Conservation (phyloP, 2,888 invertebrate species). For the Caenorhabditis angaria region DNA sequence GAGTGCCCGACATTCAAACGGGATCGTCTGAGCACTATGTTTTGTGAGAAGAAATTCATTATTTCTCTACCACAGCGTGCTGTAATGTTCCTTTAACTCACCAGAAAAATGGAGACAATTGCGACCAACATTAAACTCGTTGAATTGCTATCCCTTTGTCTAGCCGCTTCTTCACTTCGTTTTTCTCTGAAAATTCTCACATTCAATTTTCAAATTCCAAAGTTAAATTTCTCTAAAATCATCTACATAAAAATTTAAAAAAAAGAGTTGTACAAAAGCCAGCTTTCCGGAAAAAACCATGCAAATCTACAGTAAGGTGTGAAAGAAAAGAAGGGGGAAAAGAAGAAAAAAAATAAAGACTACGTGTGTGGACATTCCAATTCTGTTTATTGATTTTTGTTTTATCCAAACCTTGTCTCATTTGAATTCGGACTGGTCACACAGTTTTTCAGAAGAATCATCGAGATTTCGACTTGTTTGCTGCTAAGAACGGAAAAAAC, state of each 20-base stretch:
- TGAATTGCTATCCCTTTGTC: slow-evolving; percentile 71
- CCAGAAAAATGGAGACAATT: slow-evolving; percentile 75
- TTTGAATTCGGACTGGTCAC: slow-evolving; percentile 19
- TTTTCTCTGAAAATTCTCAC: slow-evolving; percentile 61
- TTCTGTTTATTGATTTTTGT: no score
- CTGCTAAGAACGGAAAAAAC: slow-evolving; percentile 10
- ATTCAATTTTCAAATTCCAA: slow-evolving; percentile 1
- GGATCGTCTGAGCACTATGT: no score
- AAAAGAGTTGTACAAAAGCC: no score
- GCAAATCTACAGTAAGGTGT: no score
- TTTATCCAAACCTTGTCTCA: not conserved
- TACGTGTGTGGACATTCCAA: no score
- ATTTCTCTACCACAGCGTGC: not conserved
- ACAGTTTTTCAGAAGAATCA: slow-evolving; percentile 34
- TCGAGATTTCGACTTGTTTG: slow-evolving; percentile 36
- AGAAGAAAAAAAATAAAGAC: no score
- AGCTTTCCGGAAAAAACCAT: no score
- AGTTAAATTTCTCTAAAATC: no score
- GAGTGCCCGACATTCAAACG: no score
- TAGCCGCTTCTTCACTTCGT: slow-evolving; percentile 67
- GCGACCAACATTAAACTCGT: slow-evolving; percentile 74
- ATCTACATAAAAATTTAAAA: no score
- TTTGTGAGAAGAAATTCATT: not conserved
- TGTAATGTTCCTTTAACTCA: slow-evolving; percentile 9
- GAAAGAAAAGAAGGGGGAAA: no score